Evolutionary conservation across 2,797 vertebrate species (phyloP).

Genomic region (Oreonectes daqikongensis): DNA sequence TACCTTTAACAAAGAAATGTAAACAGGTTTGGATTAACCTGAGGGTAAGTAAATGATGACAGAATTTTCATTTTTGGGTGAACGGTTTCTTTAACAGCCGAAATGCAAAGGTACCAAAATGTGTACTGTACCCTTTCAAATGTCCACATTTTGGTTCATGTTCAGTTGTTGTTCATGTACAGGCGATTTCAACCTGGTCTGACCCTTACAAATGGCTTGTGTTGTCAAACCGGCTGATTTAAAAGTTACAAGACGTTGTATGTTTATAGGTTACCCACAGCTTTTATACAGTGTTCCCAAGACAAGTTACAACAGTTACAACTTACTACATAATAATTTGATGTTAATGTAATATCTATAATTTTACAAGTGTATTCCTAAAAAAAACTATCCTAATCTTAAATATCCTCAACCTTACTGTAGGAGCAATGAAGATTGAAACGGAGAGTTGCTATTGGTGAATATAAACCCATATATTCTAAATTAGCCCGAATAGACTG

Average conservation of each 20-base stretch:
- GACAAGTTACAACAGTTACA: background rate
- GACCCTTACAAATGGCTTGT: background rate
- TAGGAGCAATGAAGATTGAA: background rate
- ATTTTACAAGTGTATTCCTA: background rate
- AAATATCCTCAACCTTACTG: too few relatives aligned
- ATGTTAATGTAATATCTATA: background rate
- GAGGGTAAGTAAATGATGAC: too few relatives aligned
- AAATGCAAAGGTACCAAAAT: too few relatives aligned
- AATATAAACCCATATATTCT: background rate
- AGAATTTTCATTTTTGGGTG: too few relatives aligned
- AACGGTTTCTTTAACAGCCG: too few relatives aligned
- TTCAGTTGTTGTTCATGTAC: background rate
- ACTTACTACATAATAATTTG: background rate
- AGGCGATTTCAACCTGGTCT: background rate
- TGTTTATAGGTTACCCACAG: background rate
- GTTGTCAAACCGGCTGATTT: background rate
- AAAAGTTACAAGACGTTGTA: background rate
- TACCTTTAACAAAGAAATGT: too few relatives aligned
- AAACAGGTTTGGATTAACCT: too few relatives aligned
- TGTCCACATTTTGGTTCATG: background rate
- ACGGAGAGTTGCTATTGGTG: background rate
- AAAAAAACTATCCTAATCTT: too few relatives aligned
- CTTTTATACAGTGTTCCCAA: background rate
- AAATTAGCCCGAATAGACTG: slow-evolving; percentile 31
- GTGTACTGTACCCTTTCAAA: too few relatives aligned